These are phyloP conservation scores for Oceanodroma leucorhoa DNA, from an alignment of 2,797 vertebrate genomes.

Conservation along the genomic window DNA sequence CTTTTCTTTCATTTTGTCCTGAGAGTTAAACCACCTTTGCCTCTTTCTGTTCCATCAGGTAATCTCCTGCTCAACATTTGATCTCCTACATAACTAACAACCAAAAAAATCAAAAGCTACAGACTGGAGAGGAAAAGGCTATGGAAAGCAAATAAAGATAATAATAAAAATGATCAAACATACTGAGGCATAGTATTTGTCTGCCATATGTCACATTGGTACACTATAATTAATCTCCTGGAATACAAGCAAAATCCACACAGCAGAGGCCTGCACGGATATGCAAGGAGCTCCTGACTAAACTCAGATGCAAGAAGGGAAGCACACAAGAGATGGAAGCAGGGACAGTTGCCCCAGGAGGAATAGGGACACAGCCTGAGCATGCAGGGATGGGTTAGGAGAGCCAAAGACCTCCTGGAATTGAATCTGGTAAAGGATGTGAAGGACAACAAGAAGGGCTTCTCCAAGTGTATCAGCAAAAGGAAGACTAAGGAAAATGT, in stretches of 20 bases:
- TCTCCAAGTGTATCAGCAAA: neutral
- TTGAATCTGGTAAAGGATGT: neutral
- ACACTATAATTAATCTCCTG: accelerated
- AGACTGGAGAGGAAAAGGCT: neutral
- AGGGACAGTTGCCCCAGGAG: neutral
- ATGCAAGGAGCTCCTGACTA: neutral
- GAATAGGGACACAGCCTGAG: neutral
- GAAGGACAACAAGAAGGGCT: neutral
- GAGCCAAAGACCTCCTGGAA: neutral
- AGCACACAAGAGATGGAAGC: neutral
- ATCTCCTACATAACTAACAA: neutral
- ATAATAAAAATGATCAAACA: neutral
- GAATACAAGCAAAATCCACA: neutral
- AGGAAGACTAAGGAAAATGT: neutral
- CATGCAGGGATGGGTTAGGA: neutral
- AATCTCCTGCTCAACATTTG: neutral
- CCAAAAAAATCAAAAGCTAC: neutral
- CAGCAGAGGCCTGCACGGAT: neutral
- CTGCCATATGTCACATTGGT: accelerated
- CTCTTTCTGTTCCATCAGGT: neutral
- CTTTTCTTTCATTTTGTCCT: neutral
- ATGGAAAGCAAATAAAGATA: neutral
- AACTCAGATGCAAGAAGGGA: neutral
- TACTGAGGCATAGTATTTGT: neutral
- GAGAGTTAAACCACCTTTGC: neutral